Base-by-base conservation (phyloP, 2,888 invertebrate species). In the Odontothrips loti region DNA sequence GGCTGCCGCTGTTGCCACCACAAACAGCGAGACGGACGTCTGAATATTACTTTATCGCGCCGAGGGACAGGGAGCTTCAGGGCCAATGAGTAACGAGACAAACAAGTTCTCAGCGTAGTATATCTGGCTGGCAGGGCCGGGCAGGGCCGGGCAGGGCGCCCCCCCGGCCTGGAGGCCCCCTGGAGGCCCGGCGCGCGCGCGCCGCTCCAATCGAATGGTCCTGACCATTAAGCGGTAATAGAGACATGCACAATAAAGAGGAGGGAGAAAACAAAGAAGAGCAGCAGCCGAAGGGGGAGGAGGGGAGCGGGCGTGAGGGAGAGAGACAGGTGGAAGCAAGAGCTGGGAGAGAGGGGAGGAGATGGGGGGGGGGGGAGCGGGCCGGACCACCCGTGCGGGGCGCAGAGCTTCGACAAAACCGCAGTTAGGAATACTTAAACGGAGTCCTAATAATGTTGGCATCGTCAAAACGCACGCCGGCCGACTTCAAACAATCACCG, bases 361-460 rank as follows among this genome's bases (percentile, higher is more conserved):
- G 58, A 58, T 1, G 51, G 6, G 51, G 58, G n/a, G 15, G 6
- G 58, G 15, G 58, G 15, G 6, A 17, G n/a, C 58, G 15, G 58
- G n/a, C 58, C 58, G 58, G 58, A 58, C 58, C 58, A 58, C 58
- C 58, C 58, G 58, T 58, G 58, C 58, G 6, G 58, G 34, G 34
- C 34, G 34, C 34, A 43, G 34, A 43, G 34, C 34, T 15, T 58
- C 58, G 58, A n/a, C 34, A 17, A 58, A 58, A 58, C 68, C 68
- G 68, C 68, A 75, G 68, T 75, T 75, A 75, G 68, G 68, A 75
- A 75, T 75, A 75, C 68, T 75, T 75, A 75, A 75, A 75, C 68
- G 68, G 23, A n/a, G 68, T 75, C 68, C 68, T 75, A 75, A 75
- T 75, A 75, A 75, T 27, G 68, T 75, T 75, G 68, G 27, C 68